Evolutionary conservation across 2,888 invertebrate genomes (phyloP), one percentile per base, ranked within the genome.

Genomic region (Andrena minutula): DNA sequence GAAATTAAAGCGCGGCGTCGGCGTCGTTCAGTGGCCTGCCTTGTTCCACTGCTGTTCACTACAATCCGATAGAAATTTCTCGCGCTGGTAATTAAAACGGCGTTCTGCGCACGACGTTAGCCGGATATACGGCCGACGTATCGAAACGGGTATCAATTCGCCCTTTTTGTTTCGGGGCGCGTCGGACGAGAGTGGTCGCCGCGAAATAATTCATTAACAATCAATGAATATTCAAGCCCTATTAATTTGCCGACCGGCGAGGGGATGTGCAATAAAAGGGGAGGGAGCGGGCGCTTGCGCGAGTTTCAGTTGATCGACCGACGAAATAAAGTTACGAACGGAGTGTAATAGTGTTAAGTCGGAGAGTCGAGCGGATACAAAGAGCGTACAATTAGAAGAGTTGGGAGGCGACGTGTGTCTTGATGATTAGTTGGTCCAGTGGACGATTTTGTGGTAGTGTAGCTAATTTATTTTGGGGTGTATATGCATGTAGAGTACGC

Each of bases 201-300:
- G 12, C 66, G 66, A 84, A 85, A 85, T 88, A 89, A 90, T 90
- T 89, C 79, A 89, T 87, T 86, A 86, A 83, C 80, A 74, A 86
- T 87, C 80, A 69, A 86, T 90, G 89, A 86, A 89, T 89, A 88
- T 89, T 88, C 86, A 86, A 83, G 71, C 23, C 28, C 61, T 63
- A 82, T 88, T 82, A 85, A 79, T 84, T 70, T 66, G 32, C 58
- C 60, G 63, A 69, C 53, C 66, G 53, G 2, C 26, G 49, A 6
- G 12, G 20, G 20, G 30, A 12, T 30, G 12, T 32, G 10, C 16
- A 30, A 3, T 16, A 12, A 20, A 30, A 20, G n/a, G 20, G 47
- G 1, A 41, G 68, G 23, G 1, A 8, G 7, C 23, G 41, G 10
- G 12, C 61, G 61, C 16, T 26, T 70, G 65, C 65, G 66, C 60